Evolutionary conservation across 2,113 vertebrate species (phyloP), one percentile per base, ranked within the genome.

Genomic region (Plectropomus leopardus): DNA sequence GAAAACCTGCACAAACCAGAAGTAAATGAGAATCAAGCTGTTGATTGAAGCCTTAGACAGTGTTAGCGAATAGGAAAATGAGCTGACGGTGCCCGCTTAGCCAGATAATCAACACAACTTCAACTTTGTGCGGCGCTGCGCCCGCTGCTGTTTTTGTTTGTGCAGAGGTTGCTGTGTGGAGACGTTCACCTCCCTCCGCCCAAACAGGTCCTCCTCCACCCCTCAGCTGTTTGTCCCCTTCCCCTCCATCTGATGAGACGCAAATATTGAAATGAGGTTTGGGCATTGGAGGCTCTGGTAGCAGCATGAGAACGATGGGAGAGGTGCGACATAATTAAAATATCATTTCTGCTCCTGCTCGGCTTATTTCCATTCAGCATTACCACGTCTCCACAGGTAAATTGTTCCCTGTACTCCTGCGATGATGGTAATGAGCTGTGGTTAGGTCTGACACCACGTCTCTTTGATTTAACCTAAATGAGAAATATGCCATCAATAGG

Each of bases 181-280:
- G 44, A 61, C 3, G 15, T 2, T 45, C 53, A 44, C 11, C 42
- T 8, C 53, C 51, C 42, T 55, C 61, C 2, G 0, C 28, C 47
- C 17, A 6, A 75, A 58, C 45, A 23, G 7, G 2, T 76, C 15
- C 51, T 54, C 69, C 63, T 64, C n/a, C 32, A 2, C 1, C 47
- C 42, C 28, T 59, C 59, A 21, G 58, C 64, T 45, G 45, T 69
- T 50, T 40, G 28, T 40, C 68, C 28, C 40, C 54, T 51, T 72
- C 30, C 57, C 32, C 53, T 47, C 32, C 8, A 21, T 82, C 69
- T 92, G 83, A 91, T 89, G 85, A 92, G 90, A 91, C 58, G 63
- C 81, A 84, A 87, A 89, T 91, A 94, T 92, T 92, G 92, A 94
- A 94, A 94, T 94, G 90, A 94, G 89, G 86, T 92, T 78, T 74